Base-by-base conservation (phyloP, 2,113 vertebrate genomes). In the Orthonyx spaldingii region DNA sequence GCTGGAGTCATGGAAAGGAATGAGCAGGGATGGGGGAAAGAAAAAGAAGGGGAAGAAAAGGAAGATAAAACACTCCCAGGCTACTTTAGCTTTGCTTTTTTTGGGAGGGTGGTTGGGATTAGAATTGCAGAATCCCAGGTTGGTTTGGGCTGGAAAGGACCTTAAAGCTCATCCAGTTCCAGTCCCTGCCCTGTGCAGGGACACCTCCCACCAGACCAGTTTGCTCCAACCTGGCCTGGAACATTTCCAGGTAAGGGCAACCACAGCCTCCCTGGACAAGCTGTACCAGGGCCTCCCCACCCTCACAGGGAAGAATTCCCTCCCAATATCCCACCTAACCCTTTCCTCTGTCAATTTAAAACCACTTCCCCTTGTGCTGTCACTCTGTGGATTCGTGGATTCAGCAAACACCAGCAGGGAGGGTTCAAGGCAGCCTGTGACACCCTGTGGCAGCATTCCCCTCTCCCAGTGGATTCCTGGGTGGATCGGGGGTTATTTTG, bases 361-460 rank as follows among this genome's bases (percentile, higher is more conserved):
- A 6, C 35, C 49, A 8, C 5, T 41, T 70, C 56, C 63, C 35
- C 50, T 56, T 23, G 10, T 35, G 30, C 55, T 47, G n/a, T 35
- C 70, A 19, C 87, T 3, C 0, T 32, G 33, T 12, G n/a, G 11
- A 68, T 6, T 1, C 1, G 0, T 1, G 6, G 7, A 44, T 44
- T 35, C 2, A 16, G 49, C 75, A 37, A 55, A 44, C 14, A 4
- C 16, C 16, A 3, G 49, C 30, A 3, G 32, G 18, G 47, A 71
- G 55, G 23, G 66, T 11, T 37, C 44, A 6, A 33, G 28, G 84
- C 59, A 82, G 55, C 49, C 11, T 13, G 7, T 21, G 5, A 6
- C 26, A 22, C 32, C 68, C 55, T 0, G 3, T 1, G 8, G n/a
- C 52, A 63, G 52, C 64, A 11, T 1, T 8, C 53, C 44, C 57